These are phyloP conservation scores for Aplysina aerophoba DNA, from an alignment of 37 sponge, comb jelly and placozoan genomes.

Conservation along the genomic window DNA sequence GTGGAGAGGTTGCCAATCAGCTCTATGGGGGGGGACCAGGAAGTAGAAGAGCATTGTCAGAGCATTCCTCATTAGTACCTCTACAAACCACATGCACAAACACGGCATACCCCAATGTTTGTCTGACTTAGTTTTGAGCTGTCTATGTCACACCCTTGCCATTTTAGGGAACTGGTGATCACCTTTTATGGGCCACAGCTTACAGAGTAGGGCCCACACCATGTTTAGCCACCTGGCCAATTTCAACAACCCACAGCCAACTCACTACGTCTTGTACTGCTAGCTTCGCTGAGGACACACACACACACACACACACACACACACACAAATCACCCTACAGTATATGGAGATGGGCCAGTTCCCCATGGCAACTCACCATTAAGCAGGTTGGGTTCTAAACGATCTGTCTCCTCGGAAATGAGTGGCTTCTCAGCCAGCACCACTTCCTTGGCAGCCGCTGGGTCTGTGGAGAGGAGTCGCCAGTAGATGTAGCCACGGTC, in stretches of 20 bases:
- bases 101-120: neutral
- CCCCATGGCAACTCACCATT: conserved; percentile 38
- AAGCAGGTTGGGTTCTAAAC: conserved; percentile 94
- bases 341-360: too few species aligned
- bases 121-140: too few species aligned
- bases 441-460: conserved; percentile 98
- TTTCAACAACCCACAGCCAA: too few species aligned
- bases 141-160: too few species aligned
- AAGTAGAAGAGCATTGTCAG: neutral
- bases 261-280: too few species aligned
- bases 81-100: conserved; percentile 4
- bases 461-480: conserved; percentile 98
- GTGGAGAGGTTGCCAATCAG: conserved; percentile 96
- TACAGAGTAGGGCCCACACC: too few species aligned
- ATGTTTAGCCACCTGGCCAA: too few species aligned
- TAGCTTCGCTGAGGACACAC: too few species aligned
- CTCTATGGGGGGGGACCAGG: conserved; percentile 44
- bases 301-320: too few species aligned
- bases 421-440: conserved; percentile 98
- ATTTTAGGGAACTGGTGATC: too few species aligned
- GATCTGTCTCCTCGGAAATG: conserved; percentile 98
- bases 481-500: conserved; percentile 99
- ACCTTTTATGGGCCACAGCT: too few species aligned
- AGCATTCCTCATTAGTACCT: neutral
- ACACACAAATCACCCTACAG: too few species aligned